Evolutionary conservation across 1,140 invertebrate species (phyloP), one percentile per base, ranked within the genome.

Genomic region (Bombus breviceps): DNA sequence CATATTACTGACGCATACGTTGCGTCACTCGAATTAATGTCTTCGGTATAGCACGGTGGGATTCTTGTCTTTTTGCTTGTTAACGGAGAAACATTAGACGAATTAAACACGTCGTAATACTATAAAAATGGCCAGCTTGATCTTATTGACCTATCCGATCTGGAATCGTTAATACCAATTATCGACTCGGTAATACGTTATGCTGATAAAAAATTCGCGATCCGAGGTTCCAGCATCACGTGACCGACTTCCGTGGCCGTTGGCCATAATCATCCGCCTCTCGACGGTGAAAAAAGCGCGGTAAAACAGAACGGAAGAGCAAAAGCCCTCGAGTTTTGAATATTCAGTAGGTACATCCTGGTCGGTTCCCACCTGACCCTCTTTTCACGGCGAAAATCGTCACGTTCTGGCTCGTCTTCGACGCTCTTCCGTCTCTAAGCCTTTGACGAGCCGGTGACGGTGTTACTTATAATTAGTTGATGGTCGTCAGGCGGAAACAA

Each of bases 301-400:
- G 57, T 32, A 83, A 34, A 75, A 74, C 83, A 85, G 74, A 77
- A 83, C 66, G 73, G 81, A 47, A 72, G 74, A 91, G 91, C 92
- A 92, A 93, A 94, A 93, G 87, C 81, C 85, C 92, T 93, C 84
- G 86, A 93, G 84, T 85, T 92, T 93, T 95, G 94, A 95, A 95
- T 95, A 95, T 95, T 95, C 94, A 95, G 92, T 85, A 93, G 92
- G 89, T 91, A 84, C 89, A 82, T 91, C 88, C 89, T 87, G 82
- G 86, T 90, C 88, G 68, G 18, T 80, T 86, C 89, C 75, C 79
- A 90, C 87, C 89, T 94, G 93, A 94, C 93, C 93, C 90, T 92
- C 92, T 95, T 95, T 94, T 91, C 86, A 47, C 76, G 69, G 28
- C 39, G 47, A 71, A 77, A 71, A 82, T 80, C 79, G 80, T 64